Evolutionary conservation across 92 coral and sea anemone species (phyloP), one percentile per base, ranked within the genome.

Genomic region (Palythoa grandis): DNA sequence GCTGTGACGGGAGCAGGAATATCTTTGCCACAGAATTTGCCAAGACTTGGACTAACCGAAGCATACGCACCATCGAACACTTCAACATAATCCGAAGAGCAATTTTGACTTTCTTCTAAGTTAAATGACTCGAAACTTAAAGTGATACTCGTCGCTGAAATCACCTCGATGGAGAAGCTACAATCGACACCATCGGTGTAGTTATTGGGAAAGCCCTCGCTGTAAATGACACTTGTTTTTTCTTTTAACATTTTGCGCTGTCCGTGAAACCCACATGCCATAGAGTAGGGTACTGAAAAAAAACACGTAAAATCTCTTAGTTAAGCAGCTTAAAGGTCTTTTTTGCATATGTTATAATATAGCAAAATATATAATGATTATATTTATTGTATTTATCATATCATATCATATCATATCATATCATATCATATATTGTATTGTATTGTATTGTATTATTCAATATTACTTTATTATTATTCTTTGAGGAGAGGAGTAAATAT

Each of bases 131-230:
- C 58, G 54, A 78, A 78, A 40, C 72, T 78, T 61, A 78, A 78
- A 19, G 83, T 78, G 20, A 78, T 78, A 12, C 83, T 78, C 37
- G 38, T 70, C 2, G 57, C 83, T 37, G 9, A 24, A n/a, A 3
- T 2, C 4, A 39, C 54, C 1, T 22, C 35, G 37, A 78, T 39
- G 16, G 72, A 38, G 37, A 78, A 37, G 17, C 52, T 52, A 20
- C 83, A 78, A 25, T 78, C 29, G 57, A 78, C 70, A 50, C 54
- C 40, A 68, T 78, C 38, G 57, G 71, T 78, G 70, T 78, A 78
- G 83, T 61, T 78, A 53, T 65, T 78, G 4, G 83, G 83, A 78
- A 60, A 78, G 3, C 83, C 83, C 38, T 78, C 83, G 19, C 83
- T 78, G 29, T 67, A 67, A n/a, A 78, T 40, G 11, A 37, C 57